A percentile compares a stretch with the other conserved stretches of the same genome.
phyloP scores from a whole-genome alignment of 2,888 invertebrate genomes.

The Chrysolina haemoptera region DNA sequence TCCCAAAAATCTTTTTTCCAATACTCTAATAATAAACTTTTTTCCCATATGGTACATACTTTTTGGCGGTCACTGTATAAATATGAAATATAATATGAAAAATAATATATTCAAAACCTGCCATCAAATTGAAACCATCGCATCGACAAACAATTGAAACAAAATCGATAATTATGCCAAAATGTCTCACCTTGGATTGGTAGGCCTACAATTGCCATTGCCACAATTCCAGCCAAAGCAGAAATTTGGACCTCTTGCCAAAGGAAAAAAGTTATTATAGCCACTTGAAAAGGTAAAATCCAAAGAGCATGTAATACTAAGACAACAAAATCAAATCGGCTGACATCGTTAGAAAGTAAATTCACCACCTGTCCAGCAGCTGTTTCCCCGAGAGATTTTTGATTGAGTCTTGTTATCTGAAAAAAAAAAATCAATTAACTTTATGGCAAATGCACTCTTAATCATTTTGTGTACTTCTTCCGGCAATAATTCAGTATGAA shows the following conservation, averaged over 20 bases:
- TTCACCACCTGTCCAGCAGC: slow-evolving; percentile 88
- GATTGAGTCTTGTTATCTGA: slow-evolving; percentile 76
- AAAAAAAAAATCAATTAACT: slow-evolving; percentile 35
- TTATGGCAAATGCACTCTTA: too few relatives aligned
- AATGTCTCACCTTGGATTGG: slow-evolving; percentile 70
- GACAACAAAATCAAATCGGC: slow-evolving; percentile 82
- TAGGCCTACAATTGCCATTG: slow-evolving; percentile 71
- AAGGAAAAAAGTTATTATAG: slow-evolving; percentile 75
- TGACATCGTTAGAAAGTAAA: slow-evolving; percentile 87
- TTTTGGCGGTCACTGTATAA: too few relatives aligned
- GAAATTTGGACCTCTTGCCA: slow-evolving; percentile 73
- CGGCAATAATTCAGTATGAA: too few relatives aligned
- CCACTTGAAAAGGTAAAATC: slow-evolving; percentile 84
- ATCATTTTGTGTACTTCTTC: too few relatives aligned
- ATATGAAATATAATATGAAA: too few relatives aligned
- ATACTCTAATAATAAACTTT: too few relatives aligned
- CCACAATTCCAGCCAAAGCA: slow-evolving; percentile 74
- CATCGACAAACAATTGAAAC: too few relatives aligned
- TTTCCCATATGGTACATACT: too few relatives aligned
- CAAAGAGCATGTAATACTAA: slow-evolving; percentile 82
- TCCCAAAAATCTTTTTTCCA: too few relatives aligned
- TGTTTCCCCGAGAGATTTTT: slow-evolving; percentile 82
- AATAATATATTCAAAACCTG: too few relatives aligned
- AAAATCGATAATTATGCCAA: too few relatives aligned
- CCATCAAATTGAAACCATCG: too few relatives aligned